These are phyloP conservation scores for Erpobdella octoculata DNA, from an alignment of 2,888 invertebrate genomes.

Conservation along the genomic window DNA sequence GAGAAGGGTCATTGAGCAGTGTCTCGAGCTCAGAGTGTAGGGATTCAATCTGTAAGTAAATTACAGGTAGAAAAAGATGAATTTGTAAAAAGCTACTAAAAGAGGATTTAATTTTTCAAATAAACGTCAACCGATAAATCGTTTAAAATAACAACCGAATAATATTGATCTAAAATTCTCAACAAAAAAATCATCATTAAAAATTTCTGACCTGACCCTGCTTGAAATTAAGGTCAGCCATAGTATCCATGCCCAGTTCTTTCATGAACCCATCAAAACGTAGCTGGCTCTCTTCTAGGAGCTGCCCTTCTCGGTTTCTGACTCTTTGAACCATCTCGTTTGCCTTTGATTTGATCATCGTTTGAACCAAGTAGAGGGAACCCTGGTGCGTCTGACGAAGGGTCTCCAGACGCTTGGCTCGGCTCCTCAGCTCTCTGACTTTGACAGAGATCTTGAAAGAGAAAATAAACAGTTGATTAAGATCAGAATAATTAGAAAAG, in stretches of 20 bases:
- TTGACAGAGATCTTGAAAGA: slow-evolving; percentile 25
- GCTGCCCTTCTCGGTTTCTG: slow-evolving; percentile 31
- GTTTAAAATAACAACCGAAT: neutral
- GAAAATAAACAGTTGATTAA: neutral
- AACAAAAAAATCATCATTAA: neutral
- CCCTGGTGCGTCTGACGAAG: slow-evolving; percentile 35
- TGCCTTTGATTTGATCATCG: slow-evolving; percentile 32
- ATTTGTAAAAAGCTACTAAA: too few species aligned
- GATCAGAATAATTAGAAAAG: neutral
- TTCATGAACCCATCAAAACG: slow-evolving; percentile 33
- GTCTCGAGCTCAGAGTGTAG: neutral
- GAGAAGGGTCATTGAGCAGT: neutral
- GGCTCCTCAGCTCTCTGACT: slow-evolving; percentile 33
- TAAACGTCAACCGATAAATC: too few species aligned
- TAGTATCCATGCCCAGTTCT: slow-evolving; percentile 32
- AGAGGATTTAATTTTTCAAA: too few species aligned
- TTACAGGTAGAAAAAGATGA: neutral
- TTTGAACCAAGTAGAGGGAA: slow-evolving; percentile 33
- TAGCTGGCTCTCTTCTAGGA: slow-evolving; percentile 34
- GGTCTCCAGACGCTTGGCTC: slow-evolving; percentile 36
- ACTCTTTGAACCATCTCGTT: slow-evolving; percentile 30
- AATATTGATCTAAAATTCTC: neutral
- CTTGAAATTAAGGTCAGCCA: slow-evolving; percentile 36
- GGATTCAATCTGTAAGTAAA: neutral
- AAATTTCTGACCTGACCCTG: neutral